phyloP scores from a whole-genome alignment of 2,888 invertebrate genomes.

The Drosophila neonasuta region DNA sequence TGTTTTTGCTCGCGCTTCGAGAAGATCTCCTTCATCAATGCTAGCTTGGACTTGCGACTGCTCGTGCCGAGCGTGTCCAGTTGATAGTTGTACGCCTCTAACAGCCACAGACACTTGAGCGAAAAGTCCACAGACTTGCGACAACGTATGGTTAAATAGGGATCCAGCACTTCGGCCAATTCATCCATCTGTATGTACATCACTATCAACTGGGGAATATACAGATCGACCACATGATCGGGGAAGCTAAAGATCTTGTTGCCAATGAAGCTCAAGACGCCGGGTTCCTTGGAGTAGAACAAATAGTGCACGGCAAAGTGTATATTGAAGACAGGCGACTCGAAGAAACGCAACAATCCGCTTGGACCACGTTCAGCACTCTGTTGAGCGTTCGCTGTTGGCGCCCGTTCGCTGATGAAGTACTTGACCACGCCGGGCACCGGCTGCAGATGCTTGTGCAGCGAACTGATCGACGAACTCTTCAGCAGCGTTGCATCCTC shows the following conservation, averaged over 20 bases:
- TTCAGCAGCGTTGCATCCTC: constrained; percentile 64
- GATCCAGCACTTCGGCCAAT: constrained; percentile 95
- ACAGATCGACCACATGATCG: constrained; percentile 96
- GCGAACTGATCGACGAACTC: constrained; percentile 79
- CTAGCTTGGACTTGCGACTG: constrained; percentile 81
- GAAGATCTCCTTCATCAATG: constrained; percentile 82
- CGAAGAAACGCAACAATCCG: constrained; percentile 89
- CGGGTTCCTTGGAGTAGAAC: constrained; percentile 98
- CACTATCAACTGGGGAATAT: constrained; percentile 97
- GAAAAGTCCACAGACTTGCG: constrained; percentile 97
- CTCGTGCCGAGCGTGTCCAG: constrained; percentile 74
- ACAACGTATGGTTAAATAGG: constrained; percentile 92
- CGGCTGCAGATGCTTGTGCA: constrained; percentile 80
- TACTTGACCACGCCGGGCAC: constrained; percentile 82
- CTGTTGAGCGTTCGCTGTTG: constrained; percentile 45
- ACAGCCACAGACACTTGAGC: constrained; percentile 96
- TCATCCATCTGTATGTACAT: constrained; percentile 99
- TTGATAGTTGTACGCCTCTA: constrained; percentile 91
- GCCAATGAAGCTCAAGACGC: constrained; percentile 98
- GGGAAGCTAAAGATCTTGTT: constrained; percentile 98
- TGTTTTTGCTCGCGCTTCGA: constrained; percentile 80
- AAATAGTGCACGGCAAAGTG: constrained; percentile 99
- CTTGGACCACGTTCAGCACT: constrained; percentile 79
- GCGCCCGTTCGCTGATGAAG: constrained; percentile 78
- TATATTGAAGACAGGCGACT: constrained; percentile 98